Evolutionary conservation across 2,888 invertebrate genomes (phyloP), one percentile per base, ranked within the genome.

Genomic region (Coremacera marginata): DNA sequence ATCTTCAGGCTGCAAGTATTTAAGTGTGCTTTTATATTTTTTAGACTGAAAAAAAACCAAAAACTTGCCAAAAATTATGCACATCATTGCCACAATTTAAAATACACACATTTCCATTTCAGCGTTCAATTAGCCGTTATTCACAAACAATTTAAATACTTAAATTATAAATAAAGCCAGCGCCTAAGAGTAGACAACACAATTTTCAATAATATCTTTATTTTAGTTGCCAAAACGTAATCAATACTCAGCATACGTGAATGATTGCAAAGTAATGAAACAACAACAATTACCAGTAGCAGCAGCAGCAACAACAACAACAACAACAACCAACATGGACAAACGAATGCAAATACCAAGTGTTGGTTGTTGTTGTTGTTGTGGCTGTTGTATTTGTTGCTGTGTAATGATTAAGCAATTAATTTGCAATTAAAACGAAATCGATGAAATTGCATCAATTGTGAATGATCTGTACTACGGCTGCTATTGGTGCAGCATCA

Each of bases 351-450:
- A 19, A 57, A 34, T 14, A 27, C 37, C 27, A 67, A 55, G 37
- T 19, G n/a, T 34, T 14, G 31, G 67, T n/a, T 31, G 57, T 71
- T 55, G 55, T n/a, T 55, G 68, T n/a, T 57, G 62, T 52, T 68
- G 77, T 76, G 76, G 78, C 73, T 77, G 75, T 78, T 80, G 60
- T 75, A 79, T 76, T 68, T 77, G 79, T 75, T 73, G 62, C 67
- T 67, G 67, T 68, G 55, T 84, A 85, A 85, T 86, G 85, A 86
- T 86, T 84, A 85, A 86, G 86, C 86, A 85, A 85, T 86, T 86
- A 86, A 86, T 86, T 86, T 86, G 83, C 85, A 86, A 86, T 86
- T 86, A 86, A 85, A 85, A 85, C 84, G 84, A 86, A 80, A 80
- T 70, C 77, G 60, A 75, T 74, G 60, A 34, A 77, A 60, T 68